phyloP scores from a whole-genome alignment of 2,113 vertebrate species.

The Dissostichus mawsoni region DNA sequence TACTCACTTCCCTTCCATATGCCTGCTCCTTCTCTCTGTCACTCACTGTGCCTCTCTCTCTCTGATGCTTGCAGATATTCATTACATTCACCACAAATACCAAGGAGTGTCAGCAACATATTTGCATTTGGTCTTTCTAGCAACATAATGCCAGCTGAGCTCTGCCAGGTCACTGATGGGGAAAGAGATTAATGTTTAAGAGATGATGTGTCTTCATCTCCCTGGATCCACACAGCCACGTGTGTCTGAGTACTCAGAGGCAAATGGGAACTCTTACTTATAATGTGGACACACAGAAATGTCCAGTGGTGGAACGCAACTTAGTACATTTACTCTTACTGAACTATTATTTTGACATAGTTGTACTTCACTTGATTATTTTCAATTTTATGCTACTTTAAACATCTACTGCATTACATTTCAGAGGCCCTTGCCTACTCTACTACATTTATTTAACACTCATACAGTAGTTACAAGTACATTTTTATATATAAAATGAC shows the following conservation, averaged over 20 bases:
- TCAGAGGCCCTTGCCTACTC: too few relatives aligned
- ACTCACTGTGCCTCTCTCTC: background rate
- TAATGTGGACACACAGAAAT: background rate
- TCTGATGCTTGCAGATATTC: background rate
- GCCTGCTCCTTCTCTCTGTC: slow-evolving; percentile 8
- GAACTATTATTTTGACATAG: too few relatives aligned
- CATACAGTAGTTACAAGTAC: too few relatives aligned
- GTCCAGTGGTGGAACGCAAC: too few relatives aligned
- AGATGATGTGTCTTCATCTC: background rate
- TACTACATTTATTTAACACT: too few relatives aligned
- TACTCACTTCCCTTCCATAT: background rate
- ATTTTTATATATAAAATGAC: too few relatives aligned
- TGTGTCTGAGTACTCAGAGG: background rate
- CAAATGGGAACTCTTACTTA: background rate
- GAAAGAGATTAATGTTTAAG: slow-evolving; percentile 11
- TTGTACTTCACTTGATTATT: too few relatives aligned
- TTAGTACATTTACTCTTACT: too few relatives aligned
- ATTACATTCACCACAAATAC: background rate
- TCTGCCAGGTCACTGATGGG: background rate
- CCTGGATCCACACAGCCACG: background rate
- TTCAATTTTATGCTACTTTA: too few relatives aligned
- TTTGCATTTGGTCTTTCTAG: background rate
- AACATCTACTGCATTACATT: too few relatives aligned
- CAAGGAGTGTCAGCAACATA: background rate
- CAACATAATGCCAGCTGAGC: background rate